These are phyloP conservation scores for Cerastis leucographa DNA, from an alignment of 2,888 invertebrate species.

Conservation along the genomic window DNA sequence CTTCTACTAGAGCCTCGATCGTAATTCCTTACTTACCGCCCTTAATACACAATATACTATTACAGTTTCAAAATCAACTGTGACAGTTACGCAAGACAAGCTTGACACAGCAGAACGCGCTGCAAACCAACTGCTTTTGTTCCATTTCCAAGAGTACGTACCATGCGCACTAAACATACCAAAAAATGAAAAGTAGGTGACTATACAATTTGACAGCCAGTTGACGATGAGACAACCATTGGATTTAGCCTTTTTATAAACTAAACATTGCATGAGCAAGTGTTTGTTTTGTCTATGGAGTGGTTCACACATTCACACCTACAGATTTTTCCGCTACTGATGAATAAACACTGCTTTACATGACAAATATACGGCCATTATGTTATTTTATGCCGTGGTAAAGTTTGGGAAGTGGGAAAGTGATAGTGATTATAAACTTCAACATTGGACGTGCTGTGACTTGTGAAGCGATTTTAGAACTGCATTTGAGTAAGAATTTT, in stretches of 20 bases:
- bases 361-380: constrained; percentile 67
- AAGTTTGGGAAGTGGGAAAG: constrained; percentile 54
- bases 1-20: no score
- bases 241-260: constrained; percentile 71
- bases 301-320: constrained; percentile 75
- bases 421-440: constrained; percentile 42
- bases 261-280: constrained; percentile 71
- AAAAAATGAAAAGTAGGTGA: constrained; percentile 55
- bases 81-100: neutral
- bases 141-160: neutral
- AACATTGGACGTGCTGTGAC: constrained; percentile 23
- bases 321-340: constrained; percentile 68
- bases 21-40: no score
- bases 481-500: constrained; percentile 35
- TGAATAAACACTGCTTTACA: constrained; percentile 70
- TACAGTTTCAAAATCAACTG: constrained; percentile 1
- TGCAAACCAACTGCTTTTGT: constrained; percentile 12
- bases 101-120: neutral
- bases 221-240: constrained; percentile 63
- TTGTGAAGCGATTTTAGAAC: constrained; percentile 15
- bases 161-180: constrained; percentile 16
- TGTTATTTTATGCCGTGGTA: constrained; percentile 64
- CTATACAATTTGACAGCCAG: constrained; percentile 59
- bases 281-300: constrained; percentile 71
- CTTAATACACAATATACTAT: no score